These are phyloP conservation scores for Pipistrellus pipistrellus DNA, from an alignment of 2,797 vertebrate species.

Conservation along the genomic window DNA sequence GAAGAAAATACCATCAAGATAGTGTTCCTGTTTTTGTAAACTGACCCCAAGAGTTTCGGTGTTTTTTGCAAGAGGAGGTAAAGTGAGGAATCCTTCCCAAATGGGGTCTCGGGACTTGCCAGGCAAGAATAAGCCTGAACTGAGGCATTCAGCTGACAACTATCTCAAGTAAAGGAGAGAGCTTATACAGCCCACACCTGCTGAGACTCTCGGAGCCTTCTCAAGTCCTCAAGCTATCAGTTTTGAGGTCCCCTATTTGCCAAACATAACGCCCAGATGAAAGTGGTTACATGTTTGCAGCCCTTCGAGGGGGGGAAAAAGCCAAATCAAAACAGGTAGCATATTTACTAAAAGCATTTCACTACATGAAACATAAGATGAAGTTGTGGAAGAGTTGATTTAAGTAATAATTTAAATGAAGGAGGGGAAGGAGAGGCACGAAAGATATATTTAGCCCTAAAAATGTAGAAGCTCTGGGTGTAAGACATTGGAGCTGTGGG, in stretches of 20 bases:
- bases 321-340: neutral
- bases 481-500: neutral
- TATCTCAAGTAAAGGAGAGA: neutral
- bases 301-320: neutral
- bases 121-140: constrained; percentile 5
- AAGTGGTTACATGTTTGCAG: neutral
- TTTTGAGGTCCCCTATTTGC: constrained; percentile 21
- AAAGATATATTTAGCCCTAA: neutral
- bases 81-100: constrained; percentile 4
- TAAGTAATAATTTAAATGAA: constrained; percentile 52
- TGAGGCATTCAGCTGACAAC: constrained; percentile 20
- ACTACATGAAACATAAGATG: neutral
- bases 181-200: constrained; percentile 1
- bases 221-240: neutral
- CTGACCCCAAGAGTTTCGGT: constrained; percentile 10
- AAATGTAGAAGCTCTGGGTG: neutral
- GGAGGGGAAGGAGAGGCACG: neutral
- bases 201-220: neutral
- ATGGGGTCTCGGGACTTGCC: neutral
- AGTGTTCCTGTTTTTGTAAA: constrained; percentile 46
- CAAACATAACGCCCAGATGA: neutral
- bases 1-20: constrained; percentile 37
- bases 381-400: neutral
- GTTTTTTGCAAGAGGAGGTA: constrained; percentile 18
- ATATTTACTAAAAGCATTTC: constrained; percentile 21